These are phyloP conservation scores for Enoplosus armatus DNA, from an alignment of 2,797 vertebrate genomes.

Conservation along the genomic window DNA sequence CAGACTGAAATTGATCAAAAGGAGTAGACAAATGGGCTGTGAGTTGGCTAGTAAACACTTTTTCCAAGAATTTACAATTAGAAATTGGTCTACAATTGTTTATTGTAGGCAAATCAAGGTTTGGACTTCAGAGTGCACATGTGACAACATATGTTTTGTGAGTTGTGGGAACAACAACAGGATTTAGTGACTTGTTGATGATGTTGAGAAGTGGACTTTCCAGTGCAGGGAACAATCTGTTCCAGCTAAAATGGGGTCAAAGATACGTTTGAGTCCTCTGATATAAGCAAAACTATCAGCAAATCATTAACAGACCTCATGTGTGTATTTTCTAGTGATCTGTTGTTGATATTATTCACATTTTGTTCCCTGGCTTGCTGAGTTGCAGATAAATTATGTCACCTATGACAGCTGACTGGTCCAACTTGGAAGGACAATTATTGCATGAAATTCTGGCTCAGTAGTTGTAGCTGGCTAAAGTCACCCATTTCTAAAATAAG, in stretches of 20 bases:
- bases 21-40: conserved; percentile 43
- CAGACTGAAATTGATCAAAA: conserved; percentile 42
- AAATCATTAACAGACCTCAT: neutral
- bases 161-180: neutral
- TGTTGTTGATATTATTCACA: neutral
- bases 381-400: neutral
- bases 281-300: neutral
- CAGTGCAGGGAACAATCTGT: neutral
- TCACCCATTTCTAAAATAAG: neutral
- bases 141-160: neutral
- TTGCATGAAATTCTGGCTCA: neutral
- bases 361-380: neutral
- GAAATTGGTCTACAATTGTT: conserved; percentile 13
- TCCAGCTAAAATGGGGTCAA: neutral
- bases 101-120: neutral
- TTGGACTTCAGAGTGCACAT: conserved; percentile 12
- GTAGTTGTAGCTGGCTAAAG: neutral
- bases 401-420: neutral
- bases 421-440: neutral
- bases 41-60: conserved; percentile 15
- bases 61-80: conserved; percentile 22
- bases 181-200: neutral
- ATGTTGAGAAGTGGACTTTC: neutral
- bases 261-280: neutral
- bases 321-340: neutral